Conservation (phyloP, 2,888 invertebrate species). For the Conus canariensis region DNA sequence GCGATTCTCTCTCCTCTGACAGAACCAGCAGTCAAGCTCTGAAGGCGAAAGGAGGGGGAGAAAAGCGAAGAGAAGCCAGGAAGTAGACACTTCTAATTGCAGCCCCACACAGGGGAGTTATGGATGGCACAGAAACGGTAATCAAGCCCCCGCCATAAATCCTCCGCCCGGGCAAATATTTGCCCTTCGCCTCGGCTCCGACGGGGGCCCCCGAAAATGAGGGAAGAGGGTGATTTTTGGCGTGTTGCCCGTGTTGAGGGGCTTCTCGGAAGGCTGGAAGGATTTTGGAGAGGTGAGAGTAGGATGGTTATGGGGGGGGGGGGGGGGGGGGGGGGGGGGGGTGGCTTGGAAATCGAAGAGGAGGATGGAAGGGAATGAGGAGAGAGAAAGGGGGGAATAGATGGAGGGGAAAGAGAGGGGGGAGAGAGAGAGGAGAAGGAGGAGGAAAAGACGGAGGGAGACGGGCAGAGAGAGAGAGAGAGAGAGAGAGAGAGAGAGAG, state of each 20-base stretch:
- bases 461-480: background rate
- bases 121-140: conserved; percentile 42
- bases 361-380: background rate
- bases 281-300: background rate
- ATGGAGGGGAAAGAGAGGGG: background rate
- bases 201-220: background rate
- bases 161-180: conserved; percentile 35
- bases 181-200: background rate
- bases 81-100: conserved; percentile 43
- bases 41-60: no score
- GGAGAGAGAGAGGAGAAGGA: background rate
- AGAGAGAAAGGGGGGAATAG: background rate
- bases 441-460: background rate
- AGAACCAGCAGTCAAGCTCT: no score
- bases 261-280: background rate
- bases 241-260: background rate
- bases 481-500: background rate
- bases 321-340: no score
- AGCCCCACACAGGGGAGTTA: conserved; percentile 35
- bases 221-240: conserved; percentile 8
- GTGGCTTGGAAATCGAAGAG: background rate
- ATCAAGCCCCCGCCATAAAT: conserved; percentile 39
- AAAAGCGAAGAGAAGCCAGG: no score
- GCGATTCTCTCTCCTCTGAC: no score
- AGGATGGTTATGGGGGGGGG: background rate